A percentile compares a stretch with the other conserved stretches of the same genome.
These are phyloP conservation scores for Epiblema foenella DNA, from an alignment of 2,888 invertebrate species.

Conservation along the genomic window DNA sequence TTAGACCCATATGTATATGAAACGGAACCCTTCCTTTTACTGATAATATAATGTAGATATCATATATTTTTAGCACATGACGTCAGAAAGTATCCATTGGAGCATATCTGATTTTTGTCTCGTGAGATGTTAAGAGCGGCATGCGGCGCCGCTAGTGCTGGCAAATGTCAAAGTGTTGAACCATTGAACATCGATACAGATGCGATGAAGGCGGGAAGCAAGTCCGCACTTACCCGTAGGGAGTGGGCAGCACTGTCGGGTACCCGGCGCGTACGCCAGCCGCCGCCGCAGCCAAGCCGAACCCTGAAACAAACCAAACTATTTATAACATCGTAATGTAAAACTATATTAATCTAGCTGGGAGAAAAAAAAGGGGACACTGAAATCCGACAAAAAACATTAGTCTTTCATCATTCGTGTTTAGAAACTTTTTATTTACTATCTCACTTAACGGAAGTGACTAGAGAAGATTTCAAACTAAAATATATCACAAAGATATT, in stretches of 20 bases:
- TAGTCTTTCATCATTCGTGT: slow-evolving; percentile 66
- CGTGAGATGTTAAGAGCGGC: slow-evolving; percentile 81
- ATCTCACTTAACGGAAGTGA: slow-evolving; percentile 79
- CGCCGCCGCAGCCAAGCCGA: slow-evolving; percentile 82
- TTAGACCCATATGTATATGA: neutral
- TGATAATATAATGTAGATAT: neutral
- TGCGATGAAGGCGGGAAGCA: slow-evolving; percentile 55
- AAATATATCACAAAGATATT: slow-evolving; percentile 75
- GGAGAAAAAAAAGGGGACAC: slow-evolving; percentile 59
- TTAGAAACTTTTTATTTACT: slow-evolving; percentile 70
- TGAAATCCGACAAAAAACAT: slow-evolving; percentile 58
- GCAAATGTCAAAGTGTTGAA: slow-evolving; percentile 82
- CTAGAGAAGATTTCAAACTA: slow-evolving; percentile 69
- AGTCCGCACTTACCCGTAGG: slow-evolving; percentile 91
- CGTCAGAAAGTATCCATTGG: slow-evolving; percentile 15
- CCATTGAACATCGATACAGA: slow-evolving; percentile 81
- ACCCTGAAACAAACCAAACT: slow-evolving; percentile 72
- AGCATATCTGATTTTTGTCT: slow-evolving; percentile 81
- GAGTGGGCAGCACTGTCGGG: slow-evolving; percentile 90
- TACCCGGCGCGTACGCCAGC: slow-evolving; percentile 91
- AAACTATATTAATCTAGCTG: slow-evolving; percentile 52
- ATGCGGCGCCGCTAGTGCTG: slow-evolving; percentile 80
- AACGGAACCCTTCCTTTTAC: neutral
- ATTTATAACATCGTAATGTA: slow-evolving; percentile 53
- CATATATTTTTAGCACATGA: neutral